phyloP scores from a whole-genome alignment of 2,797 vertebrate species.

The Lutjanus argentimaculatus region DNA sequence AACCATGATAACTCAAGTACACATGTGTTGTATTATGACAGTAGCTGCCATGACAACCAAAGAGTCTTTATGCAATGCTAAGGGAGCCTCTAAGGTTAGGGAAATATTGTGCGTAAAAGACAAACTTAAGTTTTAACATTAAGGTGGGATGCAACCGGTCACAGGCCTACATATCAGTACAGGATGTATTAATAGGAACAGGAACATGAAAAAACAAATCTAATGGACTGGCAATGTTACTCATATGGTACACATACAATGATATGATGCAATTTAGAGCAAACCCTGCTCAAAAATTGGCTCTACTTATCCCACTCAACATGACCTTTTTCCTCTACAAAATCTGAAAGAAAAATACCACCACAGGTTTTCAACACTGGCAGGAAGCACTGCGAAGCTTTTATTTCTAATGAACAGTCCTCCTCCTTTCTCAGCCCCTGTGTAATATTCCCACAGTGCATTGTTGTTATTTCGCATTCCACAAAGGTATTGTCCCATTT shows the following conservation, averaged over 20 bases:
- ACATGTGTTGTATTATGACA: too few relatives aligned
- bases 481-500: constrained; percentile 76
- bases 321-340: constrained; percentile 6
- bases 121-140: too few relatives aligned
- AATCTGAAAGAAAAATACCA: constrained; percentile 16
- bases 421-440: constrained; percentile 45
- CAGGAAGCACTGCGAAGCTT: constrained; percentile 40
- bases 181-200: constrained; percentile 14
- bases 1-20: too few relatives aligned
- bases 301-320: neutral
- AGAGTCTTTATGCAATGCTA: too few relatives aligned
- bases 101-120: too few relatives aligned
- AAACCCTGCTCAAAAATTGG: neutral
- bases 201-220: neutral
- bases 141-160: too few relatives aligned
- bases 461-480: constrained; percentile 75
- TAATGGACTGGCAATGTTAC: constrained; percentile 18
- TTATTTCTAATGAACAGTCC: constrained; percentile 54
- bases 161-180: neutral
- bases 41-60: too few relatives aligned
- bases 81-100: too few relatives aligned
- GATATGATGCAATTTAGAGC: neutral
- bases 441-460: constrained; percentile 69
- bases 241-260: neutral
- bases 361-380: constrained; percentile 43